Evolutionary conservation across 2,888 invertebrate genomes (phyloP), one percentile per base, ranked within the genome.

Genomic region (Oxystoma pomonae): DNA sequence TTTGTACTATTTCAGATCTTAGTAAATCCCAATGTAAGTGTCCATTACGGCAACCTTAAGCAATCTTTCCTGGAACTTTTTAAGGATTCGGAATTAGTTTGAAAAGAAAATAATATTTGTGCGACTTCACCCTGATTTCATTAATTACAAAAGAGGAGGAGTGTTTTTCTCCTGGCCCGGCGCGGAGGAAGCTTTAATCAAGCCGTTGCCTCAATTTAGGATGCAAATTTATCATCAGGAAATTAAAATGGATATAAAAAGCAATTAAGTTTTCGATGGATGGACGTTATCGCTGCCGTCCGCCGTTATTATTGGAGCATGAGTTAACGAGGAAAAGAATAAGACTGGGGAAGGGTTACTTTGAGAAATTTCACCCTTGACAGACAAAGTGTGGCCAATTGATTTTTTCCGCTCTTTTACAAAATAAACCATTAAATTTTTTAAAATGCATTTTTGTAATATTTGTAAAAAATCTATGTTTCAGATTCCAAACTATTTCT

Each of bases 251-350:
- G 63, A 68, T 68, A 66, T 68, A 68, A 66, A 68, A 68, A 68
- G 68, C 66, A 68, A 68, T 68, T 68, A 68, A 68, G 64, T 66
- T 66, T 68, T 66, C 65, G 68, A 66, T 66, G 64, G 68, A 66
- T 66, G 64, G 68, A 64, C 66, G 68, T 68, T 68, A 68, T 68
- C 68, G 65, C 66, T 35, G 3, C 35, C 35, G 35, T 12, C 35
- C 35, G 35, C 57, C 64, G 62, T 66, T 65, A 63, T 68, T 68
- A 66, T 62, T 68, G 68, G 68, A 69, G 71, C 71, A 65, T 65
- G 67, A 71, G 71, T 67, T 69, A 71, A 72, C 67, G 73, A 70
- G 71, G 68, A 73, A 35, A 74, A 74, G 73, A 74, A 74, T 74
- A 72, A 74, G 72, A 72, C 50, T 61, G 59, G 20, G 50, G 20